Evolutionary conservation across 1,140 invertebrate genomes (phyloP).

Genomic region (Drosophila pruinosa): DNA sequence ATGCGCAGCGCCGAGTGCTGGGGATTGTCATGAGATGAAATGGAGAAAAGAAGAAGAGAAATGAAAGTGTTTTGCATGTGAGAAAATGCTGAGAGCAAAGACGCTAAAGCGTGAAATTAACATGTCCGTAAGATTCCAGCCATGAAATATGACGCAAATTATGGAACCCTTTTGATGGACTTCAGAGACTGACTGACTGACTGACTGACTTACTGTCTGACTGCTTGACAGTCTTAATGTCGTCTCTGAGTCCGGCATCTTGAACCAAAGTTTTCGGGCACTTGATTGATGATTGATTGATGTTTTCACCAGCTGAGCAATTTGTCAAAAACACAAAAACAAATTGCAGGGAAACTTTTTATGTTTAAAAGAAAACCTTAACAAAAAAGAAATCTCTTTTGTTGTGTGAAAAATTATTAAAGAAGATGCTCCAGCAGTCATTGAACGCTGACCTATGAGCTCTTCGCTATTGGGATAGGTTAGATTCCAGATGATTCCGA

Average conservation of each 20-base stretch:
- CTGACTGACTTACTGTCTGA: background rate
- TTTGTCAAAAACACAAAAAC: conserved; percentile 46
- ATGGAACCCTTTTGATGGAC: conserved; percentile 33
- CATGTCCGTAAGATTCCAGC: conserved; percentile 45
- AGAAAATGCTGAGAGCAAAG: conserved; percentile 40
- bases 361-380: conserved; percentile 34
- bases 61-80: conserved; percentile 71
- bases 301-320: conserved; percentile 63
- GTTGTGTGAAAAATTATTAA: conserved; percentile 34
- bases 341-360: conserved; percentile 49
- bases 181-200: conserved; percentile 45
- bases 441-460: conserved; percentile 4
- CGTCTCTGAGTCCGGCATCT: too few species aligned
- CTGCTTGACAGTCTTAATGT: background rate
- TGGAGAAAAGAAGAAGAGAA: conserved; percentile 17
- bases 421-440: conserved; percentile 25
- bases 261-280: conserved; percentile 22
- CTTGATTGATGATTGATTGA: conserved; percentile 77
- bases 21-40: conserved; percentile 6
- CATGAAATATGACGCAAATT: conserved; percentile 34
- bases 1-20: conserved; percentile 48
- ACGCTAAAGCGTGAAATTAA: conserved; percentile 63
- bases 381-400: conserved; percentile 12
- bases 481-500: background rate
- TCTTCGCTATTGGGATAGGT: conserved; percentile 9